Percentiles rank a stretch among this genome's conserved stretches.
These are phyloP conservation scores for Gonioctena quinquepunctata DNA, from an alignment of 1,140 invertebrate species.

Conservation along the genomic window DNA sequence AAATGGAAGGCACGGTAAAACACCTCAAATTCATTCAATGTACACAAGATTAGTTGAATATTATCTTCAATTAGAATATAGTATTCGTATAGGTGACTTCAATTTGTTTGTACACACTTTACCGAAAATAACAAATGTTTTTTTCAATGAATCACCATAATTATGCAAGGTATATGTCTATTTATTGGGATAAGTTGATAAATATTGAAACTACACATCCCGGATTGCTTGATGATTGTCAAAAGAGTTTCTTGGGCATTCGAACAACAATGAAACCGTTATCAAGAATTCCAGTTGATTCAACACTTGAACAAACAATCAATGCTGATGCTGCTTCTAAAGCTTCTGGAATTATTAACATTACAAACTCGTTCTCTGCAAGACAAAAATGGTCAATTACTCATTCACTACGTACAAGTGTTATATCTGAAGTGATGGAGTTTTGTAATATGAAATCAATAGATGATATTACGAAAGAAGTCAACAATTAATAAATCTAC, in stretches of 20 bases:
- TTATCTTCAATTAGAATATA: constrained; percentile 21
- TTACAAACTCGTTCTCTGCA: constrained; percentile 34
- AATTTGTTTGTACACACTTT: constrained; percentile 21
- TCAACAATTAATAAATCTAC: background rate
- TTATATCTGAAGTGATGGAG: constrained; percentile 14
- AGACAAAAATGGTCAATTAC: constrained; percentile 14
- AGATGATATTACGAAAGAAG: constrained; percentile 6
- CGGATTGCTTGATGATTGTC: constrained; percentile 22
- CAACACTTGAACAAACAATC: constrained; percentile 32
- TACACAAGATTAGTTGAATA: constrained; percentile 21
- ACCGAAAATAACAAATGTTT: constrained; percentile 29
- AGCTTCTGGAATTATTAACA: constrained; percentile 27
- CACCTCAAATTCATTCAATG: constrained; percentile 18
- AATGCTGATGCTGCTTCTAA: constrained; percentile 28
- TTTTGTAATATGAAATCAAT: constrained; percentile 3
- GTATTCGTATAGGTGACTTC: constrained; percentile 21
- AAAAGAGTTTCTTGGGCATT: constrained; percentile 21
- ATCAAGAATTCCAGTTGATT: constrained; percentile 26
- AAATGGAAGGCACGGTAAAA: constrained; percentile 26
- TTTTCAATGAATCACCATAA: constrained; percentile 28
- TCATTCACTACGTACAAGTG: constrained; percentile 1
- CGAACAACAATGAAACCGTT: constrained; percentile 24
- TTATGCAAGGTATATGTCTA: constrained; percentile 29
- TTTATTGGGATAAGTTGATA: constrained; percentile 15
- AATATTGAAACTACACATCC: constrained; percentile 28